These are phyloP conservation scores for Dipodomys spectabilis DNA, from an alignment of 2,113 vertebrate genomes.

Conservation along the genomic window DNA sequence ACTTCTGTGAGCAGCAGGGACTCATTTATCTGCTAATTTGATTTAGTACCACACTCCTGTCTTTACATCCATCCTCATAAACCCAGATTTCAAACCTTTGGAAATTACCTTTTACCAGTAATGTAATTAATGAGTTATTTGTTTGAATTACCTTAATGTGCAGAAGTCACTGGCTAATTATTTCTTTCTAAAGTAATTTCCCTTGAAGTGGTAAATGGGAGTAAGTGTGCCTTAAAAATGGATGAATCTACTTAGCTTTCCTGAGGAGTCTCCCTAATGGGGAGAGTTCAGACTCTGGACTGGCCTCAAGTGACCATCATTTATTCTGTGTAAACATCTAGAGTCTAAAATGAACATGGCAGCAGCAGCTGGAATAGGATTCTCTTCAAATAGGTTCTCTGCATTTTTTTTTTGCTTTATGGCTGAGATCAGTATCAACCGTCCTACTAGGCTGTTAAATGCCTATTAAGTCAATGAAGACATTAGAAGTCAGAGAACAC, in stretches of 20 bases:
- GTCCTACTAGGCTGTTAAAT: background rate
- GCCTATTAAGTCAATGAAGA: background rate
- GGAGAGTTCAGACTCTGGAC: background rate
- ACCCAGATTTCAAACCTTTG: conserved; percentile 7
- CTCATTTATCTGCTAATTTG: background rate
- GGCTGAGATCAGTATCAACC: background rate
- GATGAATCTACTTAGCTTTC: background rate
- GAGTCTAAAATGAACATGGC: background rate
- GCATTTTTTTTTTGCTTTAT: background rate
- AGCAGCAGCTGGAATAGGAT: background rate
- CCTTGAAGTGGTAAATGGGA: background rate
- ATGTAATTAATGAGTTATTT: conserved; percentile 36
- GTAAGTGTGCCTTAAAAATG: background rate
- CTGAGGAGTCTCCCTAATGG: no score
- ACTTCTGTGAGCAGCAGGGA: background rate
- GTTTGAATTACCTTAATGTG: conserved; percentile 38
- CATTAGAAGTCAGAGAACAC: background rate
- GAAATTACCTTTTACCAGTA: background rate
- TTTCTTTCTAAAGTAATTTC: background rate
- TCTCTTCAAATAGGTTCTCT: conserved; percentile 16
- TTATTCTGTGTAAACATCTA: background rate
- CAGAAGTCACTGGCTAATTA: background rate
- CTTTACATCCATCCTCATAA: background rate
- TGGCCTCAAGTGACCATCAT: background rate
- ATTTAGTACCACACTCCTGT: background rate